A percentile compares a stretch with the other conserved stretches of the same genome.
Conservation (phyloP, 2,888 invertebrate genomes). For the Troides oblongomaculatus region DNA sequence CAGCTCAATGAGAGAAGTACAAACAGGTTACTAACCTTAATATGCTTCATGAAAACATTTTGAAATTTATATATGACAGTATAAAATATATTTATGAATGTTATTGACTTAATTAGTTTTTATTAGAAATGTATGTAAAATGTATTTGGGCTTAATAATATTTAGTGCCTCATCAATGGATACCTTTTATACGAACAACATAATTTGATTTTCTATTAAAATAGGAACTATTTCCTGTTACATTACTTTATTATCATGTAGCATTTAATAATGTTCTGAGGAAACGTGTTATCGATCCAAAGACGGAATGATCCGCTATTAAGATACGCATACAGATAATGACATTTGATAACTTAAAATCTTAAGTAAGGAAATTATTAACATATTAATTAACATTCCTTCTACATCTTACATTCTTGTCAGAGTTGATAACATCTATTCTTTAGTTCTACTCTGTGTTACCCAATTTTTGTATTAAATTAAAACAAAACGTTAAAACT, state of each 20-base stretch:
- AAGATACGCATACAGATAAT: slow-evolving; percentile 2
- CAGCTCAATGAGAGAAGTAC: no score
- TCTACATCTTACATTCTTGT: neutral
- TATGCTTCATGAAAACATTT: no score
- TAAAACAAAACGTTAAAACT: no score
- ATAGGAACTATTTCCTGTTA: neutral
- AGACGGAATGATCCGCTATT: neutral
- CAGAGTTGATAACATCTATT: slow-evolving; percentile 8
- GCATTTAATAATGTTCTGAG: neutral
- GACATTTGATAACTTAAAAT: slow-evolving; percentile 8
- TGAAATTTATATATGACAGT: no score
- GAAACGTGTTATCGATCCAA: slow-evolving; percentile 1
- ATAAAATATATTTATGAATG: no score
- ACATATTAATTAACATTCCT: slow-evolving; percentile 17
- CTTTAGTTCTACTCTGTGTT: neutral
- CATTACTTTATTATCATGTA: neutral
- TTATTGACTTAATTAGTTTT: no score
- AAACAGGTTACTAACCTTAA: no score
- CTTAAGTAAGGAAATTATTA: slow-evolving; percentile 11
- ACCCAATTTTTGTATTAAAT: neutral
- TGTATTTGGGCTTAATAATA: no score
- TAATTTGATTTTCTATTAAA: neutral
- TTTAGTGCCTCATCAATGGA: neutral
- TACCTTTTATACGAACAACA: neutral
- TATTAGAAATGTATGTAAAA: no score